Conservation (phyloP, 2,888 invertebrate species). For the Nowickia ferox region DNA sequence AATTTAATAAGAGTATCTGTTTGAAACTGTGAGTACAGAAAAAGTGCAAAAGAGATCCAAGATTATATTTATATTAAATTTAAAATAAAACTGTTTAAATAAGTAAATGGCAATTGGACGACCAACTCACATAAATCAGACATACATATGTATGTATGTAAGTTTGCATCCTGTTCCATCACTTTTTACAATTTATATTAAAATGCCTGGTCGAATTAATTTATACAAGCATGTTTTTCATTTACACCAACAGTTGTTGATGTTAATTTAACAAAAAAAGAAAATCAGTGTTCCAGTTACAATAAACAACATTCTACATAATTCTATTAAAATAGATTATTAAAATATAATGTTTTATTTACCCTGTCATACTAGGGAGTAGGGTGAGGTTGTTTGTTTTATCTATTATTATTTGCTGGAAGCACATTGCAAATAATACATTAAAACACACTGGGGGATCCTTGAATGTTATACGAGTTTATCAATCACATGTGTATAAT, state of each 20-base stretch:
- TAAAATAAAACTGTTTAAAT: not conserved
- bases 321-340: constrained; percentile 64
- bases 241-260: constrained; percentile 5
- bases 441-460: not conserved
- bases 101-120: not conserved
- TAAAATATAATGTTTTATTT: constrained; percentile 28
- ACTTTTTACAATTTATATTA: constrained; percentile 8
- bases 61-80: constrained; percentile 21
- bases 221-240: not conserved
- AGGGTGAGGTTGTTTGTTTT: not conserved
- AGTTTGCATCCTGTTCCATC: constrained; percentile 42
- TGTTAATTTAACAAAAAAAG: not conserved
- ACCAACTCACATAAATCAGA: too few species aligned
- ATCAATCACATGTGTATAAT: constrained; percentile 4
- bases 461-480: constrained; percentile 31
- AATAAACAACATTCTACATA: constrained; percentile 34
- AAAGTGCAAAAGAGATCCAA: not conserved
- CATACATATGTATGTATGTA: not conserved
- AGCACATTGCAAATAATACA: not conserved
- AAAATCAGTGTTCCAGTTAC: constrained; percentile 27
- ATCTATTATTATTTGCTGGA: not conserved
- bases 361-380: constrained; percentile 38
- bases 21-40: not conserved
- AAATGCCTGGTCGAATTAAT: constrained; percentile 46
- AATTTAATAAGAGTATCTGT: constrained; percentile 6